Conservation (phyloP, 2,113 vertebrate species). For the Helogale parvula region DNA sequence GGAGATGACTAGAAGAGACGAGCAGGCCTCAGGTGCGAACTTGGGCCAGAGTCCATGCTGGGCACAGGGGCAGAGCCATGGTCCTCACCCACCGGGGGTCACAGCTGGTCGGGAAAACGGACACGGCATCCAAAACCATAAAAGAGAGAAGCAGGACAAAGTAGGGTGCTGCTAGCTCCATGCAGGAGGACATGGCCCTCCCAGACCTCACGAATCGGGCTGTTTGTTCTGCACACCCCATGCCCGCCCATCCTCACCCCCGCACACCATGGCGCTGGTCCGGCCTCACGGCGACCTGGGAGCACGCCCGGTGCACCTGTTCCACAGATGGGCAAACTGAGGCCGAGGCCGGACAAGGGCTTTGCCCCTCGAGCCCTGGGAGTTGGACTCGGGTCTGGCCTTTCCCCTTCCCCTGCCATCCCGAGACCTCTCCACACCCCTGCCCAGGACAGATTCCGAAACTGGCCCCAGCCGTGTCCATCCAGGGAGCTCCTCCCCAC, state of each 20-base stretch:
- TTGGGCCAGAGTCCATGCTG: background rate
- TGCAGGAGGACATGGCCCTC: background rate
- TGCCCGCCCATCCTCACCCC: background rate
- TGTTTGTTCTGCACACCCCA: rapidly evolving
- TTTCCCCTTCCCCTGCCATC: rapidly evolving
- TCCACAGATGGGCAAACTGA: background rate
- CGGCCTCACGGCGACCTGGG: rapidly evolving
- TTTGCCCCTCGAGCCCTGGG: background rate
- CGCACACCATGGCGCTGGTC: rapidly evolving
- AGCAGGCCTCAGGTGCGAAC: background rate
- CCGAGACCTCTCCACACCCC: too few relatives aligned
- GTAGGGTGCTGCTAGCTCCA: background rate
- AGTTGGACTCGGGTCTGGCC: background rate
- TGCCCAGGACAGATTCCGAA: background rate
- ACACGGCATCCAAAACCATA: background rate
- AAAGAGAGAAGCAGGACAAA: background rate
- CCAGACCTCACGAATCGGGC: rapidly evolving
- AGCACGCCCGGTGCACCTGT: rapidly evolving
- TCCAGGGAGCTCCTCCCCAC: background rate
- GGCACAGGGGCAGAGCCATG: background rate
- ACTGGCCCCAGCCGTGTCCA: rapidly evolving
- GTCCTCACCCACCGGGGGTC: too few relatives aligned
- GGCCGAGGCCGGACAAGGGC: too few relatives aligned
- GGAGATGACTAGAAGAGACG: background rate
- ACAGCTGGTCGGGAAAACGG: rapidly evolving